Evolutionary conservation across 2,797 vertebrate genomes (phyloP), one percentile per base, ranked within the genome.

Genomic region (Carapus acus): DNA sequence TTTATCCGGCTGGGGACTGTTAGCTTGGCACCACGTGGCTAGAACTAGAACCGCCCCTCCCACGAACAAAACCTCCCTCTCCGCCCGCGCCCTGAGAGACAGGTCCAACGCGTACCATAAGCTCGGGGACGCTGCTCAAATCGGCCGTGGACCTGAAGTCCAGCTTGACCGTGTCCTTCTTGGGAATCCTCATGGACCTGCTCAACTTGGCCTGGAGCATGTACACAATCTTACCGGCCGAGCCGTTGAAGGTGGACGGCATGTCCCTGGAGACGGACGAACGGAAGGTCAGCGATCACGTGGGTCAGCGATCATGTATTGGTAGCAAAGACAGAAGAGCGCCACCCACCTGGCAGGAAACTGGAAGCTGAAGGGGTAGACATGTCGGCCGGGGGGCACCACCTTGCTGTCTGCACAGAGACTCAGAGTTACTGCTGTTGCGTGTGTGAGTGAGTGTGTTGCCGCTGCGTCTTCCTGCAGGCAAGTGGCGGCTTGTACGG

Each of bases 301-400:
- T 27, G 9, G 9, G 9, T 27, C 24, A 27, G 24, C 24, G 6
- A 15, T 12, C 16, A 12, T 12, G 14, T 33, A 9, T 12, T 11
- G 4, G 14, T 33, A 33, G 31, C 11, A 15, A 36, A 36, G 27
- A 23, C 36, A 43, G 1, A 44, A 37, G 8, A 1, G 43, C 34
- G n/a, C 8, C 24, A 76, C 87, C 73, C 76, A 89, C 87, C 67
- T 36, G 1, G 6, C 2, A 9, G 86, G 88, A 44, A 89, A 41
- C 68, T 86, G 83, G 58, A 90, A 84, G n/a, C 59, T 73, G 65
- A 88, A 90, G 1, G 83, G 82, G 61, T 87, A 90, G 38, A 83
- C 54, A 31, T 89, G 85, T 58, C 19, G 23, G 24, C 86, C 86
- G 6, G 77, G 67, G 2, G 50, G 33, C 22, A 86, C 44, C 40